Evolutionary conservation across 2,113 vertebrate species (phyloP).

Genomic region (Syrrhaptes paradoxus): DNA sequence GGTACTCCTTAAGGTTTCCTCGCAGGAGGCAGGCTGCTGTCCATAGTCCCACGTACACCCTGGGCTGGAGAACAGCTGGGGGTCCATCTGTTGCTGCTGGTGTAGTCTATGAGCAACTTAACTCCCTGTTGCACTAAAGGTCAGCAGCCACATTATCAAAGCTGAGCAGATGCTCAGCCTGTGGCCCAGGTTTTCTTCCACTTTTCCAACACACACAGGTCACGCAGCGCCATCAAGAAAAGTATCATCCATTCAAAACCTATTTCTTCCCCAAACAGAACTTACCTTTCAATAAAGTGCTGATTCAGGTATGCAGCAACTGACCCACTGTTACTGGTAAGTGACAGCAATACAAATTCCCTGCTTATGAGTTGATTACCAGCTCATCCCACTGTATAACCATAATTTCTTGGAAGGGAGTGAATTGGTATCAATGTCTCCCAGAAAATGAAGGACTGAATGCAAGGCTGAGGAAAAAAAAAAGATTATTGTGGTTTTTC

Average conservation of each 20-base stretch:
- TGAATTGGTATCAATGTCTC: not conserved
- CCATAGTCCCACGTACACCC: fast-evolving
- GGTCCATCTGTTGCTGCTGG: not conserved
- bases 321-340: not conserved
- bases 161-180: not conserved
- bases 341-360: not conserved
- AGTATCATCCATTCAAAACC: not conserved
- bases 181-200: not conserved
- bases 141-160: not conserved
- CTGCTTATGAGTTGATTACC: not conserved
- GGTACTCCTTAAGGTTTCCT: not conserved
- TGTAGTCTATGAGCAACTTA: not conserved
- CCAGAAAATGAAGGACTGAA: not conserved
- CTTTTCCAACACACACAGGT: not conserved
- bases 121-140: not conserved
- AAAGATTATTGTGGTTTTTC: not conserved
- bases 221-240: not conserved
- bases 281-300: not conserved
- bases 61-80: not conserved
- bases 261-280: not conserved
- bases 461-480: not conserved
- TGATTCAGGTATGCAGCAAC: not conserved
- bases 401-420: not conserved
- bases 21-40: not conserved
- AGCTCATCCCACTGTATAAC: not conserved